Percentiles rank a stretch among this genome's conserved stretches.
These are phyloP conservation scores for Chloroclysta siterata DNA, from an alignment of 2,888 invertebrate genomes.

Conservation along the genomic window DNA sequence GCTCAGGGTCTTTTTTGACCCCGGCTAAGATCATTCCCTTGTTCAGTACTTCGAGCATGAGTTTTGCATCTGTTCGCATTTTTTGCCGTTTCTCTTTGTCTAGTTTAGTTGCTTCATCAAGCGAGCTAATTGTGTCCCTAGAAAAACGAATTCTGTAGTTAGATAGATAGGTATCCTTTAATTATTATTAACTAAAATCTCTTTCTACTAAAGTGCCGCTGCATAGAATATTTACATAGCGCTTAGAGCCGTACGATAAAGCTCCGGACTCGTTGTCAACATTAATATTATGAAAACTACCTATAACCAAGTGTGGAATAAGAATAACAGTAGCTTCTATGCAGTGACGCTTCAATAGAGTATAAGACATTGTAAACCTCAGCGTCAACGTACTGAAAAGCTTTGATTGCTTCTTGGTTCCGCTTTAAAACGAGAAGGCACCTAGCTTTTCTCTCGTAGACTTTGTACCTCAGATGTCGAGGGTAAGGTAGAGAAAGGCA, in stretches of 20 bases:
- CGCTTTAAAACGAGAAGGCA: constrained; percentile 88
- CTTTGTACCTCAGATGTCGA: constrained; percentile 89
- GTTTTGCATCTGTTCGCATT: constrained; percentile 87
- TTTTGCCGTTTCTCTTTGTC: constrained; percentile 86
- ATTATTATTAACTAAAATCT: no score
- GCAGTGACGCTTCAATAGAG: neutral
- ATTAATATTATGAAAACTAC: neutral
- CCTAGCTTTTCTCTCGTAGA: constrained; percentile 90
- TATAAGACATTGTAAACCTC: neutral
- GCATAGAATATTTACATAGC: neutral
- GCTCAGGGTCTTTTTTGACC: constrained; percentile 67
- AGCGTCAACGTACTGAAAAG: constrained; percentile 81
- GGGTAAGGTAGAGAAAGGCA: constrained; percentile 89
- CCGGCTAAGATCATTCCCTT: constrained; percentile 84
- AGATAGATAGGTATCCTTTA: neutral
- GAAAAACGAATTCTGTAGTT: constrained; percentile 35
- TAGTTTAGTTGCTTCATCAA: constrained; percentile 87
- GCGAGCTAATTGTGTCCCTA: constrained; percentile 86
- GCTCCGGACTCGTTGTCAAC: neutral
- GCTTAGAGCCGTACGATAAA: neutral
- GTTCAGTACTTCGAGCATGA: constrained; percentile 89
- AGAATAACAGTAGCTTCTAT: neutral
- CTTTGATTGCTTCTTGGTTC: constrained; percentile 86
- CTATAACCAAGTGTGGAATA: neutral
- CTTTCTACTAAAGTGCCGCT: neutral